phyloP scores from a whole-genome alignment of 2,888 invertebrate genomes.

The Callosobruchus maculatus region DNA sequence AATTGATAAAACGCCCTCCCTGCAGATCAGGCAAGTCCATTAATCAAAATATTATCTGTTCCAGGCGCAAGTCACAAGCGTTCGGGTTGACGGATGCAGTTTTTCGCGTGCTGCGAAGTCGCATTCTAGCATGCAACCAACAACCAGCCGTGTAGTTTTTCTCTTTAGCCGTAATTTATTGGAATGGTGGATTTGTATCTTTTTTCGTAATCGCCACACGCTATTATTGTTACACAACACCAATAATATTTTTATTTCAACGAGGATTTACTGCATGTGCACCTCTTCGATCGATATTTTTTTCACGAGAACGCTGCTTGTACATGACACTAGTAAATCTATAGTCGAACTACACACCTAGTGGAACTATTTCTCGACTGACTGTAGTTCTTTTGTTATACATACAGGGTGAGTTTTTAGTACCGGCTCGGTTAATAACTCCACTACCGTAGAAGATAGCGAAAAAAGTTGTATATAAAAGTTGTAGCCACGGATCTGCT shows the following conservation, averaged over 20 bases:
- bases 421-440: too few species aligned
- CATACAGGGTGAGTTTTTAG: too few species aligned
- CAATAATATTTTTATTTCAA: background rate
- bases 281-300: background rate
- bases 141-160: background rate
- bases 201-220: background rate
- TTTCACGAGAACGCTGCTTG: too few species aligned
- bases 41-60: background rate
- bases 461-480: too few species aligned
- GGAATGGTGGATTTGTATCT: background rate
- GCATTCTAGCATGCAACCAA: background rate
- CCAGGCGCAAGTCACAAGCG: background rate
- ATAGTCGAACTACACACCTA: too few species aligned
- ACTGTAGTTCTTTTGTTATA: too few species aligned
- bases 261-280: background rate
- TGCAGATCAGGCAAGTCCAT: background rate
- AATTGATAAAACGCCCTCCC: background rate
- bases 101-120: background rate
- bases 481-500: too few species aligned
- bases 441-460: too few species aligned
- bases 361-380: too few species aligned
- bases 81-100: background rate
- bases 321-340: too few species aligned
- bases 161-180: background rate
- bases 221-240: background rate